Base-by-base conservation (phyloP, 2,888 invertebrate genomes). In the Spialia ferax region DNA sequence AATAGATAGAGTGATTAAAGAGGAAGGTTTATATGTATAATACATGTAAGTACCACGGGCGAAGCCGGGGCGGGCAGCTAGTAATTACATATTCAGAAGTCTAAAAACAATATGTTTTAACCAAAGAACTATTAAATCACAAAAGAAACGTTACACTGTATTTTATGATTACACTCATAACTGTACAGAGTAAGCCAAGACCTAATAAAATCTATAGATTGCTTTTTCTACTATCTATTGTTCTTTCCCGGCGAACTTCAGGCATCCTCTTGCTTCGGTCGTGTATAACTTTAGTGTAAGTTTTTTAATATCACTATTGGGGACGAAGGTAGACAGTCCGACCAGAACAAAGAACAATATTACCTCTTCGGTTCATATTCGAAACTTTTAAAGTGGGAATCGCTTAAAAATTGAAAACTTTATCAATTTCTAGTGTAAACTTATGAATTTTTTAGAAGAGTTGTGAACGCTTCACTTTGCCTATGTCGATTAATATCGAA, bases 331-430 rank as follows among this genome's bases (percentile, higher is more conserved):
- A 48, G 48, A 18, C 18, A 29, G 8, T 1, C 8, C 10, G 3
- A 48, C 20, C 10, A 10, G 20, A 20, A 48, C 20, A 48, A 48
- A 48, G 48, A 48, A 48, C 48, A 48, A 48, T 48, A 48, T 48
- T 20, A 48, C 48, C 20, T 48, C 48, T 48, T 20, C 20, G 48
- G 48, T 20, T 10, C 48, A 11, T 18, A 20, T 48, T 48, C 11
- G 20, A 48, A 20, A 48, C 48, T 48, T 48, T 48, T 18, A 4
- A 48, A 48, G 48, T 48, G 48, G 48, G n/a, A n/a, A n/a, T 11
- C 3, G 48, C 0, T 2, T 20, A 20, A 48, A 48, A 20, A 48
- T 11, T 48, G 48, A 42, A 20, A 48, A 45, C 45, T 45, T 45
- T 45, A 7, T 8, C 45, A 45, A 45, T 45, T 18, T 42, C 42